Base-by-base conservation (phyloP, 1,140 invertebrate genomes). In the Apis cerana region DNA sequence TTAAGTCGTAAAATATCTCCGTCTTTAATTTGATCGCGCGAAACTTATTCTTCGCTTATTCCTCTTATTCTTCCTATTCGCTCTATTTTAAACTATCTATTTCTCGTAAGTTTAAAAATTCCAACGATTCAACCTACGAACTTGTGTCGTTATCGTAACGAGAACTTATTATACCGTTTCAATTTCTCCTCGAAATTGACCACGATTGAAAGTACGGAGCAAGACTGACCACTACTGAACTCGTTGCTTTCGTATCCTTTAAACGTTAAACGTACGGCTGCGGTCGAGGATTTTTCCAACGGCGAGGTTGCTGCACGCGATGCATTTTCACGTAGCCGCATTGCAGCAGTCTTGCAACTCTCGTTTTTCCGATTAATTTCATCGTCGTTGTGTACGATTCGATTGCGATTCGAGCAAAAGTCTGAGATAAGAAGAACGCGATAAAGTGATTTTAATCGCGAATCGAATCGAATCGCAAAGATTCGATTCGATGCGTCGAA, bases 361-460 rank as follows among this genome's bases (percentile, higher is more conserved):
- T 48, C 52, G 50, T 27, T 76, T 65, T 48, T 75, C 19, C 70
- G 75, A 85, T 82, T 87, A 76, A 85, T 84, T 83, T 69, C 75
- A 59, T 33, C 76, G 23, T 70, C 71, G 68, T 71, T 54, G 13
- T 27, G 1, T 67, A 8, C 23, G 74, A 76, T 48, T 48, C 61
- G 27, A 23, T 77, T 75, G 12, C 12, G 27, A 43, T 74, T 27
- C 17, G n/a, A 12, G 27, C 10, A 75, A 75, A 75, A 75, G 50
- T 52, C 58, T 19, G 19, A 43, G 33, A 43, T 19, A 27, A 52
- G 62, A 83, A 68, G 23, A 56, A 72, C 54, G 50, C 54, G 58
- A 33, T 17, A 12, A 9, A 59, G 75, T 23, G 12, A 23, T 71
- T 80, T 33, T 17, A 50, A n/a, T n/a, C 48, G 48, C 17, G 48